phyloP scores from a whole-genome alignment of 2,113 vertebrate genomes.

The Rhadina sibilatrix region DNA sequence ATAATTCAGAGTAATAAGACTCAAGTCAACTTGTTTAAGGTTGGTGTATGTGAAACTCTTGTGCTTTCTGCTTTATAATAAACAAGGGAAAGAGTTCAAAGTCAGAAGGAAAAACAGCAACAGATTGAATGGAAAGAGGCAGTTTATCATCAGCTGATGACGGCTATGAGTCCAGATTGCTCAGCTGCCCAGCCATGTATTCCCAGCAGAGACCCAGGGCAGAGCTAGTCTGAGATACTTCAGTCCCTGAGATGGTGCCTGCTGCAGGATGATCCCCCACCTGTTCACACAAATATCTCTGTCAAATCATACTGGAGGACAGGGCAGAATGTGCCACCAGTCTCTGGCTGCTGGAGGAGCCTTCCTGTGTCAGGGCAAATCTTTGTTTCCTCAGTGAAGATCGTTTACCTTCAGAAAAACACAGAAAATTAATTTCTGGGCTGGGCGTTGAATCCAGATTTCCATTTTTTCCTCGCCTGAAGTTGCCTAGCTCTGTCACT shows the following conservation, averaged over 20 bases:
- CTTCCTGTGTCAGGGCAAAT: background rate
- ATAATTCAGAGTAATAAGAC: background rate
- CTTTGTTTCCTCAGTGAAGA: background rate
- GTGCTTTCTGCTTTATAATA: background rate
- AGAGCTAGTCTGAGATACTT: background rate
- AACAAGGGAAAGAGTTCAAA: background rate
- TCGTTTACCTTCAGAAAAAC: background rate
- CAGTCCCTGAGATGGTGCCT: background rate
- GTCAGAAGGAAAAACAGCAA: background rate
- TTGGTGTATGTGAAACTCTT: background rate
- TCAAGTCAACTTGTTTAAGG: background rate
- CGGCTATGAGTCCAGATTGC: background rate
- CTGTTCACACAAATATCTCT: background rate
- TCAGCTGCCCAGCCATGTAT: background rate
- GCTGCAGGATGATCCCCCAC: background rate
- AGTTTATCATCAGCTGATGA: background rate
- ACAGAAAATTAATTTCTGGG: background rate
- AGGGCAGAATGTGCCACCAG: background rate
- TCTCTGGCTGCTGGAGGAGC: background rate
- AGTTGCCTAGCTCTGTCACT: conserved; percentile 22
- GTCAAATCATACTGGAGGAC: background rate
- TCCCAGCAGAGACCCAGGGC: background rate
- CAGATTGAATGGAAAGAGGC: background rate
- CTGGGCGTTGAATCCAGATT: background rate
- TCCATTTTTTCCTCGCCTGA: background rate